Evolutionary conservation across 1,140 invertebrate genomes (phyloP), one percentile per base, ranked within the genome.

Genomic region (Ooceraea biroi): DNA sequence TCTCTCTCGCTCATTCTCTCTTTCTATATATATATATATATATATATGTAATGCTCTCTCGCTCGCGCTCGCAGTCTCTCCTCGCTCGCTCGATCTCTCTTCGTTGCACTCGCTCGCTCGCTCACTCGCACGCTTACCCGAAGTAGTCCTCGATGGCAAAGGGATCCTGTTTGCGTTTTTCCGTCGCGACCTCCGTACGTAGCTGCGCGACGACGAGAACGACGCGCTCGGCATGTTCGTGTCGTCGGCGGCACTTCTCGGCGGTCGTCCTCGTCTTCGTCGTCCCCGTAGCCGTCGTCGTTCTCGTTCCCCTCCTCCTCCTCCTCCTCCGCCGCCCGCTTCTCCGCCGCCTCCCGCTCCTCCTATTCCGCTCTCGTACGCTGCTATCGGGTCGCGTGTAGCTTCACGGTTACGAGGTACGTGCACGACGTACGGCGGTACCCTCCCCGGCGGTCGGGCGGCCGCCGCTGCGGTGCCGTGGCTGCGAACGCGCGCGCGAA

Each of bases 221-320:
- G 97, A 97, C 94, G 97, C 97, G 96, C 97, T 98, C 95, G 97
- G 97, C 97, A 98, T 98, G 95, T 96, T 97, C 87, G 65, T 71
- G 76, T 80, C 76, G 76, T 80, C 76, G 65, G 76, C 65, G 76
- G 76, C 76, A 30, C 76, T 36, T 7, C 36, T 80, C 76, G 76
- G 76, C 76, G 76, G 63, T 57, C 76, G 76, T 80, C 65, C 76
- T 80, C 76, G 76, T 80, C 61, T 69, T 44, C 76, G 68, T 77
- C 63, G 60, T 60, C 58, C 72, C 48, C 77, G 71, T 46, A 76
- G 74, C 73, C 58, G 65, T 78, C 55, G 48, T 68, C 74, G 19
- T 66, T 48, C 61, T 44, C 44, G 25, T 19, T n/a, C 25, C 22
- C 41, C 25, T 36, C 22, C 41, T 30, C 0, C 44, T 3, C 11